phyloP scores from a whole-genome alignment of 53 echinoderm and acorn worm genomes.

The Crossaster papposus region DNA sequence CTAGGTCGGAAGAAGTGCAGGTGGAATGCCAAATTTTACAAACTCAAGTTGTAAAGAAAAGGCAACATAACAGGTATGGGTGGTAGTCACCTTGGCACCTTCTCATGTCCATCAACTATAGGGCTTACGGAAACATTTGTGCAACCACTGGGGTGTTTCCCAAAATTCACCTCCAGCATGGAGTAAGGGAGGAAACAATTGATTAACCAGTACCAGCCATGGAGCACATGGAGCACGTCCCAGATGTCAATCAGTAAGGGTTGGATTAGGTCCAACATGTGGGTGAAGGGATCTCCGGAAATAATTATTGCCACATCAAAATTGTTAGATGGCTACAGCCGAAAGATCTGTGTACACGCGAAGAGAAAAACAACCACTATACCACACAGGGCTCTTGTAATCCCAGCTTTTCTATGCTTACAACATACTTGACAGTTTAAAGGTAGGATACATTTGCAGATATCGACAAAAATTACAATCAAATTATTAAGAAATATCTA shows the following conservation, averaged over 20 bases:
- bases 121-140: conserved; percentile 24
- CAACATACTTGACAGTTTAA: too few species aligned
- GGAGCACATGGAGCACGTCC: conserved; percentile 33
- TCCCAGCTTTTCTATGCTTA: background rate
- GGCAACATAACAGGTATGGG: background rate
- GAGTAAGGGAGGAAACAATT: conserved; percentile 21
- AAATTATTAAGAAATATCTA: too few species aligned
- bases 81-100: background rate
- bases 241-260: conserved; percentile 44
- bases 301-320: conserved; percentile 37
- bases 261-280: conserved; percentile 33
- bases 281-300: conserved; percentile 50
- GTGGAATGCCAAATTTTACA: too few species aligned
- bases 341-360: background rate
- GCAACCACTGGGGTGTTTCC: background rate
- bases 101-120: conserved; percentile 12
- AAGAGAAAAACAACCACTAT: background rate
- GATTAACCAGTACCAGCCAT: conserved; percentile 24
- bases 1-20: background rate
- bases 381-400: background rate
- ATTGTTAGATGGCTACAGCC: background rate
- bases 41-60: background rate
- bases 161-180: background rate
- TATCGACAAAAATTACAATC: too few species aligned
- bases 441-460: too few species aligned